phyloP scores from a whole-genome alignment of 2,797 vertebrate species.

The Carcharodon carcharias region DNA sequence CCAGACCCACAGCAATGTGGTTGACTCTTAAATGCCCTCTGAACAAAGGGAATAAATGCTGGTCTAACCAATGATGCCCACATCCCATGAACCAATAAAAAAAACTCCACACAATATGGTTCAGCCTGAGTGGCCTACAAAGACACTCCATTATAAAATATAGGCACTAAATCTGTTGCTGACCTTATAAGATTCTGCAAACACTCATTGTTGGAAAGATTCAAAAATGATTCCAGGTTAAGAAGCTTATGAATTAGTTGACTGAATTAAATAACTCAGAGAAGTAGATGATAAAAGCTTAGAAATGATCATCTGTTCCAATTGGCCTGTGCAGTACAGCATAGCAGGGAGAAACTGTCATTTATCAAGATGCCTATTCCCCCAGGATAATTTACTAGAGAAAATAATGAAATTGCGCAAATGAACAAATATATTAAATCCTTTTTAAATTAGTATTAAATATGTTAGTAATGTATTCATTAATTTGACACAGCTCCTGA shows the following conservation, averaged over 20 bases:
- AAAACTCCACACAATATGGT: neutral
- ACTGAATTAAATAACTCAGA: constrained; percentile 14
- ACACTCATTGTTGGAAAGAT: neutral
- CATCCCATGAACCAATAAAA: no score
- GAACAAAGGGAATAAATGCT: no score
- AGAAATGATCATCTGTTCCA: neutral
- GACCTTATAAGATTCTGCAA: neutral
- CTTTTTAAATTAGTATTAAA: constrained; percentile 13
- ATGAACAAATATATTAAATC: constrained; percentile 31
- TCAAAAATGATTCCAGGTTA: neutral
- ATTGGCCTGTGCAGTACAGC: neutral
- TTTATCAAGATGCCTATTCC: neutral
- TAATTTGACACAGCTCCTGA: neutral
- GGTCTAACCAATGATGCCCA: no score
- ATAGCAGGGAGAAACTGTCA: neutral
- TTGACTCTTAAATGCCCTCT: no score
- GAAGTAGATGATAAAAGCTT: neutral
- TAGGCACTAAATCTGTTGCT: neutral
- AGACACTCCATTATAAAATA: neutral
- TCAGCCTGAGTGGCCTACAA: neutral
- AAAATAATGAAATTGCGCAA: neutral
- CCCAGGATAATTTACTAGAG: neutral
- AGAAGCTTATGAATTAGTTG: neutral
- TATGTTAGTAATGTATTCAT: neutral
- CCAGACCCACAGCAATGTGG: no score